Evolutionary conservation across 2,113 vertebrate species (phyloP).

Genomic region (Tor tambroides): DNA sequence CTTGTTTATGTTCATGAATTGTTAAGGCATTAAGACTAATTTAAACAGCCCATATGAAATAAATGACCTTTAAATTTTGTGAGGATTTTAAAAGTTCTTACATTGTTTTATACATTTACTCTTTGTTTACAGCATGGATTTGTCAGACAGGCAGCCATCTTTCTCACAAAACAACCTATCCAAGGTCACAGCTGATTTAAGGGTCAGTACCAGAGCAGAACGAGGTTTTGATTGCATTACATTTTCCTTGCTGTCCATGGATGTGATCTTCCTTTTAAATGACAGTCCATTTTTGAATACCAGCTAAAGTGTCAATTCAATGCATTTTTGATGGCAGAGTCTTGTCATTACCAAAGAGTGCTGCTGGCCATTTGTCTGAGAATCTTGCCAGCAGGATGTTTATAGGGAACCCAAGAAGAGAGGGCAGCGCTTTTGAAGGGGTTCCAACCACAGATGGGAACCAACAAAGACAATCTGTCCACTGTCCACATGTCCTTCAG

Average conservation of each 20-base stretch:
- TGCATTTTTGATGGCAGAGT: not conserved
- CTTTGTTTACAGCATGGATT: not conserved
- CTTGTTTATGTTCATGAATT: not conserved
- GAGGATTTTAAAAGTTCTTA: not conserved
- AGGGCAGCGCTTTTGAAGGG: constrained; percentile 33
- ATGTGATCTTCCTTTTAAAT: not conserved
- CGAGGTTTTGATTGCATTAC: not conserved
- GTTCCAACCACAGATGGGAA: constrained; percentile 39
- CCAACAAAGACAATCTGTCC: constrained; percentile 37
- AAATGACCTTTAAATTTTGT: not conserved
- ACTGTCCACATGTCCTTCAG: constrained; percentile 40
- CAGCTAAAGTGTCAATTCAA: not conserved
- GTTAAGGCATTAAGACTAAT: not conserved
- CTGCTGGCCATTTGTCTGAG: constrained; percentile 27
- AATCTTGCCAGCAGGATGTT: constrained; percentile 18
- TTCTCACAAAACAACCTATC: not conserved
- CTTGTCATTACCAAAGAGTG: not conserved
- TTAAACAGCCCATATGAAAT: not conserved
- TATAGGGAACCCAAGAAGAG: constrained; percentile 21
- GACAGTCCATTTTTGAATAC: not conserved
- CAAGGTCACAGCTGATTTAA: constrained; percentile 3
- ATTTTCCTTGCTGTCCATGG: not conserved
- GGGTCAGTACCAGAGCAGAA: not conserved
- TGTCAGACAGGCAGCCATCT: not conserved
- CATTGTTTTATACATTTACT: not conserved